Base-by-base conservation (phyloP, 2,797 vertebrate genomes). In the Melanogrammus aeglefinus region DNA sequence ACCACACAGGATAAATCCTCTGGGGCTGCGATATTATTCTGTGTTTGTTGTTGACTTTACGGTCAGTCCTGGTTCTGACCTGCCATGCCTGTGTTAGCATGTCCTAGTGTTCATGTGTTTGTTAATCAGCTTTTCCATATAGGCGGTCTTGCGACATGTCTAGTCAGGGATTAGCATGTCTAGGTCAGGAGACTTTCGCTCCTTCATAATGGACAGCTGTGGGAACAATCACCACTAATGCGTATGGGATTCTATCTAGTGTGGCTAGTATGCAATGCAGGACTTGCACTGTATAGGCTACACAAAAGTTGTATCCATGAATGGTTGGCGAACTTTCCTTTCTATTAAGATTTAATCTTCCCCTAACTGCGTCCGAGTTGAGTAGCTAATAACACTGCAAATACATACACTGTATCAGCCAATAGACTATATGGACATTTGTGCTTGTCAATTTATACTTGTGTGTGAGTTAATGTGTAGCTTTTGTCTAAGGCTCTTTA, bases 141-240 rank as follows among this genome's bases (percentile, higher is more conserved):
- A 78, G 87, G 89, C 87, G 82, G 81, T n/a, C 83, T 78, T 80
- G 81, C 35, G 79, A 74, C 87, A 87, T 88, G 92, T 93, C 92
- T 93, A 90, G 91, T 80, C 85, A 29, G 85, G 88, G 92, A 92
- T 93, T 93, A 93, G 80, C 81, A 84, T 86, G 91, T 92, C 92
- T 93, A 91, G 92, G 91, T 93, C 92, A 91, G 74, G 80, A 81
- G 88, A 88, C 78, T 89, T 88, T 83, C n/a, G 75, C 82, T 87
- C 8, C 16, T 27, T 14, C 88, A 86, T 83, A 81, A 75, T 75
- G 82, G 74, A 85, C 92, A 92, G 91, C 91, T 92, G 91, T 86
- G 86, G 86, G 47, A 51, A 51, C 41, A 44, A 44, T 14, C 7
- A 44, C 0, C 41, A 44, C 41, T 44, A 29, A 71, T 71, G 12